Evolutionary conservation across 2,888 invertebrate species (phyloP).

Genomic region (Epirrita christyi): DNA sequence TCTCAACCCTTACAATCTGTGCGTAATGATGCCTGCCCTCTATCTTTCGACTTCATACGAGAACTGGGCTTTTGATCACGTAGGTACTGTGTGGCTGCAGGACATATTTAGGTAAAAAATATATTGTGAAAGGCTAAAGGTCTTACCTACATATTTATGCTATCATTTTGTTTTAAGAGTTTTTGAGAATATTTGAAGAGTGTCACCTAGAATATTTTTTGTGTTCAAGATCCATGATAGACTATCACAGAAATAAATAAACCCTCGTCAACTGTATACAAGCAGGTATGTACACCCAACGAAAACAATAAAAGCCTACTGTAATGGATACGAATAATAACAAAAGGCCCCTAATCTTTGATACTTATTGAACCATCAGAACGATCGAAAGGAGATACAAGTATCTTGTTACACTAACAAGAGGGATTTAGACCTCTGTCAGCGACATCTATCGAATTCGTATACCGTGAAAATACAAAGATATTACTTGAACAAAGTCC

Average conservation of each 20-base stretch:
- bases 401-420: slow-evolving; percentile 55
- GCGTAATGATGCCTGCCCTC: slow-evolving; percentile 48
- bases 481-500: slow-evolving; percentile 23
- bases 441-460: slow-evolving; percentile 45
- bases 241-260: slow-evolving; percentile 3
- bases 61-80: slow-evolving; percentile 32
- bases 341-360: slow-evolving; percentile 45
- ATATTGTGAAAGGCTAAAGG: slow-evolving; percentile 1
- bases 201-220: no score
- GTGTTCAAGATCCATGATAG: no score
- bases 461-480: slow-evolving; percentile 32
- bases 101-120: slow-evolving; percentile 11
- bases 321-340: slow-evolving; percentile 30
- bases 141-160: no score
- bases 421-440: slow-evolving; percentile 49
- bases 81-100: slow-evolving; percentile 30
- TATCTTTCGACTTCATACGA: slow-evolving; percentile 38
- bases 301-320: slow-evolving; percentile 21
- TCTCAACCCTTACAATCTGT: slow-evolving; percentile 44
- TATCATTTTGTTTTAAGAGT: no score
- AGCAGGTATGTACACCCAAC: no score
- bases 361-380: slow-evolving; percentile 50
- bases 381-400: slow-evolving; percentile 48
- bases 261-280: slow-evolving; percentile 22
- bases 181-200: no score